phyloP scores from a whole-genome alignment of 2,888 invertebrate species.

The Scaptomyza cyrtandrae region DNA sequence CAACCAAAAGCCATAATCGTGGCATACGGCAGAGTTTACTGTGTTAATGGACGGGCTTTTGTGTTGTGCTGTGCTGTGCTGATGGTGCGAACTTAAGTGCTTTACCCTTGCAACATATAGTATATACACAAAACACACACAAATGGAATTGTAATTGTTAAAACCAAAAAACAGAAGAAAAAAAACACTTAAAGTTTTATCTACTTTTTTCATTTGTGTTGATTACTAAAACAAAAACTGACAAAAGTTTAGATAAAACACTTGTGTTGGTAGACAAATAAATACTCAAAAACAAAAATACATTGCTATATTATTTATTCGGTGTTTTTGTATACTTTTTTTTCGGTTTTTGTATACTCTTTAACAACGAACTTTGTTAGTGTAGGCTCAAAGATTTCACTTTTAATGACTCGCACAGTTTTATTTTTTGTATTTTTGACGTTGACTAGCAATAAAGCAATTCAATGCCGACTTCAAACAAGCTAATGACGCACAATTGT shows the following conservation, averaged over 20 bases:
- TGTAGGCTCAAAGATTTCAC: slow-evolving; percentile 58
- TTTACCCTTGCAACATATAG: slow-evolving; percentile 66
- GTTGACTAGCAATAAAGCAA: slow-evolving; percentile 45
- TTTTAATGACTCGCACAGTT: slow-evolving; percentile 50
- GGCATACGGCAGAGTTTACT: slow-evolving; percentile 68
- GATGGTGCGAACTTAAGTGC: slow-evolving; percentile 60
- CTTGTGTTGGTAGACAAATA: too few relatives aligned
- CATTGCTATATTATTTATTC: too few relatives aligned
- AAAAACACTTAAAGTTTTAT: background rate
- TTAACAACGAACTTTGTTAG: background rate
- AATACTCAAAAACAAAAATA: too few relatives aligned
- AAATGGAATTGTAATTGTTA: slow-evolving; percentile 41
- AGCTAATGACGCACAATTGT: slow-evolving; percentile 45
- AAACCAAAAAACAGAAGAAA: slow-evolving; percentile 16
- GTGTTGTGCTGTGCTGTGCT: slow-evolving; percentile 25
- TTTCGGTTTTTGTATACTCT: too few relatives aligned
- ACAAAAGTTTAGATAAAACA: too few relatives aligned
- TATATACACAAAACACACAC: slow-evolving; percentile 20
- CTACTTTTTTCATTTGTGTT: background rate
- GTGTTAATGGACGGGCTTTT: slow-evolving; percentile 69
- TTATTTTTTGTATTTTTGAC: slow-evolving; percentile 14
- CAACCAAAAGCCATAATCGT: slow-evolving; percentile 20
- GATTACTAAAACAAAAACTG: slow-evolving; percentile 1
- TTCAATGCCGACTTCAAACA: slow-evolving; percentile 68
- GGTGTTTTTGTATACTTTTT: too few relatives aligned